Conservation (phyloP, 2,113 vertebrate genomes). For the Callaeas wilsoni region DNA sequence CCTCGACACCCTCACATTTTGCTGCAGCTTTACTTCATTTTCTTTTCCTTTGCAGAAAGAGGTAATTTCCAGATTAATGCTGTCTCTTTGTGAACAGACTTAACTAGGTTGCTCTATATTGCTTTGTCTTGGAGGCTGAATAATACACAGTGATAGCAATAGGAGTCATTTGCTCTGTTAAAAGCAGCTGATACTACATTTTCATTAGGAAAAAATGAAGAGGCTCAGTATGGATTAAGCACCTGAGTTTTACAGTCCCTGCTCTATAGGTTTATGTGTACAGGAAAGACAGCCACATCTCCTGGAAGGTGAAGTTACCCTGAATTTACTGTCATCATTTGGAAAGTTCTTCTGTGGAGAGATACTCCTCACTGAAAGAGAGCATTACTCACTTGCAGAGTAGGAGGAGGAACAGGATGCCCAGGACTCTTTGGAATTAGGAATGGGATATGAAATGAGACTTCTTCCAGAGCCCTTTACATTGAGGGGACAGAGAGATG, state of each 20-base stretch:
- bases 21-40: not conserved
- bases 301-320: not conserved
- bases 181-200: not conserved
- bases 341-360: not conserved
- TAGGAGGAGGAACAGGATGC: not conserved
- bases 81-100: constrained; percentile 24
- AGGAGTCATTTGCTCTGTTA: constrained; percentile 19
- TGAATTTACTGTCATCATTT: not conserved
- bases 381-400: not conserved
- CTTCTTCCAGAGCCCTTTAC: not conserved
- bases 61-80: constrained; percentile 35
- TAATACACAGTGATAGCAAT: constrained; percentile 34
- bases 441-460: not conserved
- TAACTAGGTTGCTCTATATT: constrained; percentile 41
- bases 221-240: constrained; percentile 1
- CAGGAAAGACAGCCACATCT: not conserved
- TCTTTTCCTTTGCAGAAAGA: not conserved
- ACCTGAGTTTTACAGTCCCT: not conserved
- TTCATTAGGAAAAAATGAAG: constrained; percentile 31
- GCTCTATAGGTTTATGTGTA: not conserved
- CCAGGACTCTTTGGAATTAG: not conserved
- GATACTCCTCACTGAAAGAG: not conserved
- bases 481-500: not conserved
- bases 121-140: constrained; percentile 34
- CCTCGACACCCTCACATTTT: not conserved